phyloP scores from a whole-genome alignment of 1,140 invertebrate species.

The Zelostemma sp. region DNA sequence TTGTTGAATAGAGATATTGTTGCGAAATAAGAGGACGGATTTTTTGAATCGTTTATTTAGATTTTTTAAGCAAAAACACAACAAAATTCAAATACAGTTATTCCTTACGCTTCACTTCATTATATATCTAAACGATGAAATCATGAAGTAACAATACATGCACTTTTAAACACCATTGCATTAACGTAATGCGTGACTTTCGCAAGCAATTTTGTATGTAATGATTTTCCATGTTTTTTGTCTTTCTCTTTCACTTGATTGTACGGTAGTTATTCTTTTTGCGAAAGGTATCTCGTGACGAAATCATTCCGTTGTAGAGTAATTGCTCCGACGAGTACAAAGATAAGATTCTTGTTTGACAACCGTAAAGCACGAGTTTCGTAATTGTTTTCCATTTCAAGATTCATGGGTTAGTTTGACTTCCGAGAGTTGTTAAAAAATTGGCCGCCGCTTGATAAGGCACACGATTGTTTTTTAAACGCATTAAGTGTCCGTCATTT shows the following conservation, averaged over 20 bases:
- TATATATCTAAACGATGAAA: constrained; percentile 65
- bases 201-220: constrained; percentile 24
- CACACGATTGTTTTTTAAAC: constrained; percentile 69
- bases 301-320: not conserved
- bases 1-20: no score
- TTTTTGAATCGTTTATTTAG: constrained; percentile 66
- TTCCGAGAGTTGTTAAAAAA: constrained; percentile 61
- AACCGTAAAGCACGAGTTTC: constrained; percentile 8
- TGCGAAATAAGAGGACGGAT: constrained; percentile 10
- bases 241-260: constrained; percentile 12
- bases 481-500: constrained; percentile 42
- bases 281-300: not conserved
- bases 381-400: constrained; percentile 12
- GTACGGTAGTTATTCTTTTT: constrained; percentile 1
- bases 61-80: constrained; percentile 71
- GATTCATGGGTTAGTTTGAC: not conserved
- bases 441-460: constrained; percentile 69
- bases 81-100: constrained; percentile 68
- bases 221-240: constrained; percentile 10
- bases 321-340: constrained; percentile 1
- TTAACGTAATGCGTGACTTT: constrained; percentile 35
- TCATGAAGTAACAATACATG: constrained; percentile 60
- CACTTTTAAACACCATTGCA: constrained; percentile 42
- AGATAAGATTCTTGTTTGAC: not conserved
- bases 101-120: constrained; percentile 62